Conservation (phyloP, 2,113 vertebrate genomes). For the Pimephales promelas region DNA sequence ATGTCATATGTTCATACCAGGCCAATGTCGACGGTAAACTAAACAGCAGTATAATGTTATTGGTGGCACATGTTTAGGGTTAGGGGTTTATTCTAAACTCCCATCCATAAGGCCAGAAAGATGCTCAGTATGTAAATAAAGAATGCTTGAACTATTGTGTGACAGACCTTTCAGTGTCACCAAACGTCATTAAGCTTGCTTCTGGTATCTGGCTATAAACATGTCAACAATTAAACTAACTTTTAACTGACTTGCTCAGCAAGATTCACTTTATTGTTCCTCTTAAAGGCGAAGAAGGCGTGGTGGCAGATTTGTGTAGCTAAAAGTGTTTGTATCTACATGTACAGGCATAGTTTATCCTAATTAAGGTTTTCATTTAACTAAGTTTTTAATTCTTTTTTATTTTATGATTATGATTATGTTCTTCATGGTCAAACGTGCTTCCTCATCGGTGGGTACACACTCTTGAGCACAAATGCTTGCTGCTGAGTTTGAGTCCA, state of each 20-base stretch:
- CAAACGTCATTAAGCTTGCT: background rate
- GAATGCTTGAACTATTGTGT: too few relatives aligned
- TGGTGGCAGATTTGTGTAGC: background rate
- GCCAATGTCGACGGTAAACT: too few relatives aligned
- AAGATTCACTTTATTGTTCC: background rate
- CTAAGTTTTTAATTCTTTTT: background rate
- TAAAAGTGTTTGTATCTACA: background rate
- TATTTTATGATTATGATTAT: too few relatives aligned
- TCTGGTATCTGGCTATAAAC: background rate
- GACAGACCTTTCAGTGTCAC: too few relatives aligned
- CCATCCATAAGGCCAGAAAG: too few relatives aligned
- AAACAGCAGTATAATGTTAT: too few relatives aligned
- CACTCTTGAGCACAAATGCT: background rate
- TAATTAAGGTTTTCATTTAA: too few relatives aligned
- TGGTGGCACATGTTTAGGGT: background rate
- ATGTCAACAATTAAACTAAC: background rate
- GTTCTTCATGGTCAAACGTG: background rate
- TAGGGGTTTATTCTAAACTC: background rate
- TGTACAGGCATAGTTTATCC: background rate
- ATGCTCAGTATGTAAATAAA: too few relatives aligned
- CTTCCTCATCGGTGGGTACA: background rate
- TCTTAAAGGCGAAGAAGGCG: too few relatives aligned
- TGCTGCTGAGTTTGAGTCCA: slow-evolving; percentile 12
- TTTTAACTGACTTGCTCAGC: background rate
- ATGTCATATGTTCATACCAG: background rate